These are phyloP conservation scores for Heterocephalus glaber DNA, from an alignment of 2,113 vertebrate genomes.

Conservation along the genomic window DNA sequence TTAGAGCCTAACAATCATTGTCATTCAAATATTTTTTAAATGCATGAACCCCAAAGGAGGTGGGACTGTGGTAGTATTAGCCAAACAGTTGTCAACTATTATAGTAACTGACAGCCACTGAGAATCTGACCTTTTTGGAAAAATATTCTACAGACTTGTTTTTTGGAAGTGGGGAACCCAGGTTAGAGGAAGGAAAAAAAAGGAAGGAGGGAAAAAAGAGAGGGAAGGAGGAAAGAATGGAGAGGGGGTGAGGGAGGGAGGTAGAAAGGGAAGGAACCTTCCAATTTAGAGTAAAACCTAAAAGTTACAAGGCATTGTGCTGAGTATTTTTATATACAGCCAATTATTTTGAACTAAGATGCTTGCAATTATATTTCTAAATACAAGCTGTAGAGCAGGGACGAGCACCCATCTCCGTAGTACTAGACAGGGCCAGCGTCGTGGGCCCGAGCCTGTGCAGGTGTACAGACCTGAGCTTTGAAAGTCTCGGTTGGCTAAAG, in stretches of 20 bases:
- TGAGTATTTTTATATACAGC: neutral
- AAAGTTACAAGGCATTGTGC: neutral
- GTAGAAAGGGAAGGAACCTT: neutral
- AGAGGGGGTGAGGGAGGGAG: neutral
- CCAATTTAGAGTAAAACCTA: neutral
- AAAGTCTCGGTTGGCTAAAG: neutral
- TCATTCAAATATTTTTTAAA: conserved; percentile 43
- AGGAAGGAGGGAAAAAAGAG: neutral
- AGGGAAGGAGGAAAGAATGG: neutral
- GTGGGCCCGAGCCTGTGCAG: too few species aligned
- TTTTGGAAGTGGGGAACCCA: neutral
- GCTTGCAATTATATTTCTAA: neutral
- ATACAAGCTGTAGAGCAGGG: neutral
- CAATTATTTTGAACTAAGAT: neutral
- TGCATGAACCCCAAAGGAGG: neutral
- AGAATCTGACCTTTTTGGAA: conserved; percentile 37
- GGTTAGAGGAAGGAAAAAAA: neutral
- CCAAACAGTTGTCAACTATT: neutral
- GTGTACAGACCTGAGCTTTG: neutral
- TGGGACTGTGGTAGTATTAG: neutral
- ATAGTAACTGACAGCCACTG: conserved; percentile 5
- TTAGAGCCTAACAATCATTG: conserved; percentile 1
- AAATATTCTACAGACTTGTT: neutral
- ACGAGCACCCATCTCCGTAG: neutral
- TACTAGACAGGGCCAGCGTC: neutral